These are phyloP conservation scores for Dolichoris vasculosae DNA, from an alignment of 1,140 invertebrate species.

Conservation along the genomic window DNA sequence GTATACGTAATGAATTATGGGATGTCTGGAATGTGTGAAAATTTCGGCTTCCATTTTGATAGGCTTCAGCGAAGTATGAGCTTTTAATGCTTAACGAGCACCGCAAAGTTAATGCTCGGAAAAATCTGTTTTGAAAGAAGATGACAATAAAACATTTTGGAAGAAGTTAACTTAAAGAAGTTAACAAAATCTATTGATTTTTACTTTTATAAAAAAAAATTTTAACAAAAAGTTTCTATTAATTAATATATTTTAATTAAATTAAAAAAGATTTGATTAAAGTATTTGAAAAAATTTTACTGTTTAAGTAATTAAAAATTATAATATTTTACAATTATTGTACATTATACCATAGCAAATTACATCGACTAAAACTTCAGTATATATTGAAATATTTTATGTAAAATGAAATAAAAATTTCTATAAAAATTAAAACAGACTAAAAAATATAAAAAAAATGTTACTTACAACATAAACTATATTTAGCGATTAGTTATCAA, in stretches of 20 bases:
- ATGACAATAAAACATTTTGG: neutral
- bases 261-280: no score
- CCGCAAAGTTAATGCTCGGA: constrained; percentile 27
- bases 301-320: neutral
- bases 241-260: neutral
- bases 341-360: no score
- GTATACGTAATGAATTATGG: constrained; percentile 36
- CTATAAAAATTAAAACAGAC: no score
- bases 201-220: neutral
- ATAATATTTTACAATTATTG: no score
- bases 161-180: no score
- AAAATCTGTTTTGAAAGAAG: constrained; percentile 4
- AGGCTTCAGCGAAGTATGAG: neutral
- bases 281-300: neutral
- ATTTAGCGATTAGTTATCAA: no score
- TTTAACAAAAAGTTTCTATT: neutral
- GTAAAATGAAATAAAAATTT: no score
- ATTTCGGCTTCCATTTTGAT: constrained; percentile 40
- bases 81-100: constrained; percentile 17
- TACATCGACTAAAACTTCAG: no score
- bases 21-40: constrained; percentile 43
- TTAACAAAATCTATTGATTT: neutral
- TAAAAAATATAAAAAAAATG: no score
- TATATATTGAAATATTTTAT: no score
- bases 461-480: no score